Percentiles rank a stretch among this genome's conserved stretches.
These are phyloP conservation scores for Nomada goodeniana DNA, from an alignment of 2,888 invertebrate species.

Conservation along the genomic window DNA sequence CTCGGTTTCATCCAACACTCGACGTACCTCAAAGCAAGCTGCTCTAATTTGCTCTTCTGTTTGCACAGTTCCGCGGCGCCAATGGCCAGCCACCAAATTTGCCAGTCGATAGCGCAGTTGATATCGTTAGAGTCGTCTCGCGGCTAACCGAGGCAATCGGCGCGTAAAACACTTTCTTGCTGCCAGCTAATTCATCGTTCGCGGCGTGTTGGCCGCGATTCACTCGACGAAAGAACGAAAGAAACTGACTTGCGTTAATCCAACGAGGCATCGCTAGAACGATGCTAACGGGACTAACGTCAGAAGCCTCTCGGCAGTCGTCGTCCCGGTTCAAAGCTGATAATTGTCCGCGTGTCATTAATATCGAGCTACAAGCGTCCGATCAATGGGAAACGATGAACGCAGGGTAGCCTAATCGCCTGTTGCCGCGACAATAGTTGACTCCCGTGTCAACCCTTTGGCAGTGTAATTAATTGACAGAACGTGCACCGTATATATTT, in stretches of 20 bases:
- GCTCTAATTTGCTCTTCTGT: neutral
- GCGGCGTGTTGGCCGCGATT: conserved; percentile 21
- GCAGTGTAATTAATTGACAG: no score
- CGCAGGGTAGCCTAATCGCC: conserved; percentile 21
- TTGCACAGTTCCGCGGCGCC: neutral
- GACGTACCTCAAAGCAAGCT: neutral
- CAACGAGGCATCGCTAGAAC: conserved; percentile 33
- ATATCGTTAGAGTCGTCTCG: conserved; percentile 33
- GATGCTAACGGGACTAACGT: conserved; percentile 33
- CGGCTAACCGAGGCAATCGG: conserved; percentile 40
- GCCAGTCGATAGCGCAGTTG: conserved; percentile 33
- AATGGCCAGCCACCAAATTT: conserved; percentile 36
- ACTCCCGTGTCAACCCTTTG: no score
- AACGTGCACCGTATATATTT: no score
- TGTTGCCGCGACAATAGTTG: no score
- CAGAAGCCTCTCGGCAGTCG: conserved; percentile 23
- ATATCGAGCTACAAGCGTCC: conserved; percentile 28
- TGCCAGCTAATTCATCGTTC: conserved; percentile 42
- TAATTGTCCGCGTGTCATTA: conserved; percentile 53
- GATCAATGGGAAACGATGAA: conserved; percentile 45
- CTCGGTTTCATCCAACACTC: no score
- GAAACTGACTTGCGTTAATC: conserved; percentile 38
- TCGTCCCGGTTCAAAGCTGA: conserved; percentile 20
- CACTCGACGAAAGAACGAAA: conserved; percentile 36
- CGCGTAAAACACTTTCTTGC: conserved; percentile 37